phyloP scores from a whole-genome alignment of 2,888 invertebrate species.

The Diplolepis rosae region DNA sequence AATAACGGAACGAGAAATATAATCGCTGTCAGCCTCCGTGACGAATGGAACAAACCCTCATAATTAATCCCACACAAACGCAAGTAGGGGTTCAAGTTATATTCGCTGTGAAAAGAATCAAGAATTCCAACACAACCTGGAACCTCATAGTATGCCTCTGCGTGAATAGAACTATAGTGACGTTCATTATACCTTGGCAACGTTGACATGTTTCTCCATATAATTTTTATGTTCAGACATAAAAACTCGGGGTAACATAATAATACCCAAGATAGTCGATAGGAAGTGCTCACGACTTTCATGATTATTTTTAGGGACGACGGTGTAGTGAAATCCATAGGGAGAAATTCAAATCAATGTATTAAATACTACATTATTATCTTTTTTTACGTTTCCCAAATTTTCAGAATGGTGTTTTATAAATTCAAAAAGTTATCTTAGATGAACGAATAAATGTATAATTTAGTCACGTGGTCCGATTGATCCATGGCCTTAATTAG shows the following conservation, averaged over 20 bases:
- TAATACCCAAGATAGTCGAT: background rate
- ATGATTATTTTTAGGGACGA: too few relatives aligned
- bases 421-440: too few relatives aligned
- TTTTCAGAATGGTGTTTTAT: too few relatives aligned
- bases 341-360: too few relatives aligned
- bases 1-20: slow-evolving; percentile 30
- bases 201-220: background rate
- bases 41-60: slow-evolving; percentile 28
- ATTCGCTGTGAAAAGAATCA: background rate
- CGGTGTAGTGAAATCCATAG: too few relatives aligned
- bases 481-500: too few relatives aligned
- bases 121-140: slow-evolving; percentile 10
- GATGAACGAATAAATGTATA: too few relatives aligned
- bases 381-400: too few relatives aligned
- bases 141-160: background rate
- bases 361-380: too few relatives aligned
- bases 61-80: slow-evolving; percentile 18
- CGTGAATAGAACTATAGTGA: slow-evolving; percentile 1
- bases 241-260: slow-evolving; percentile 3
- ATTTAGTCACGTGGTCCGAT: too few relatives aligned
- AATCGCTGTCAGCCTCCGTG: slow-evolving; percentile 26
- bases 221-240: slow-evolving; percentile 1
- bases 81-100: background rate
- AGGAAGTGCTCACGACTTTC: slow-evolving; percentile 5
- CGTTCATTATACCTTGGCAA: background rate